phyloP scores from a whole-genome alignment of 2,888 invertebrate genomes.

The Argyresthia albistria region DNA sequence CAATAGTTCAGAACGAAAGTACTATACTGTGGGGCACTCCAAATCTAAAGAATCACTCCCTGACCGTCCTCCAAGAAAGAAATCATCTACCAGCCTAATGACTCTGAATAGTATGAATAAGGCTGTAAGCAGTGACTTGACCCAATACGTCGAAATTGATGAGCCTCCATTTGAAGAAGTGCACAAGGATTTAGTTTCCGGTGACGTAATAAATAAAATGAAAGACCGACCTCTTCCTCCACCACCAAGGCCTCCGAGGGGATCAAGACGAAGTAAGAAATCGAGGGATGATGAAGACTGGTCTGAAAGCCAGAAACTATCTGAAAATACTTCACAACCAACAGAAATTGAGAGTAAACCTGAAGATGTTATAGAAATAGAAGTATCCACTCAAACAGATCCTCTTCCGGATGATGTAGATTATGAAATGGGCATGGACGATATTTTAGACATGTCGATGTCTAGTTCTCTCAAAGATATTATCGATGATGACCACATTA shows the following conservation, averaged over 20 bases:
- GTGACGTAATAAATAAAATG: conserved; percentile 85
- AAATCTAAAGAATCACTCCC: conserved; percentile 53
- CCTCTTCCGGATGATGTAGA: conserved; percentile 85
- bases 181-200: conserved; percentile 79
- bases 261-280: conserved; percentile 56
- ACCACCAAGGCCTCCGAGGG: conserved; percentile 87
- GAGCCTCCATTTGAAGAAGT: conserved; percentile 71
- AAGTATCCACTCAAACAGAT: conserved; percentile 89
- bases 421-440: conserved; percentile 72
- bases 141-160: conserved; percentile 76
- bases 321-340: not conserved
- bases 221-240: conserved; percentile 88
- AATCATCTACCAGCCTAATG: conserved; percentile 68
- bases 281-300: conserved; percentile 24
- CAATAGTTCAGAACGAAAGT: conserved; percentile 72
- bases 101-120: conserved; percentile 66
- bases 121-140: conserved; percentile 48
- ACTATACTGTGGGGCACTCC: conserved; percentile 75
- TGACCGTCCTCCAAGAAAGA: conserved; percentile 75
- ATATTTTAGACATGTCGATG: conserved; percentile 55
- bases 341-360: conserved; percentile 16
- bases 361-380: conserved; percentile 73
- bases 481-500: conserved; percentile 65
- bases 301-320: not conserved
- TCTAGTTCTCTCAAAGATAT: conserved; percentile 60